These are phyloP conservation scores for Cylloceria caligata DNA, from an alignment of 2,888 invertebrate species.

Conservation along the genomic window DNA sequence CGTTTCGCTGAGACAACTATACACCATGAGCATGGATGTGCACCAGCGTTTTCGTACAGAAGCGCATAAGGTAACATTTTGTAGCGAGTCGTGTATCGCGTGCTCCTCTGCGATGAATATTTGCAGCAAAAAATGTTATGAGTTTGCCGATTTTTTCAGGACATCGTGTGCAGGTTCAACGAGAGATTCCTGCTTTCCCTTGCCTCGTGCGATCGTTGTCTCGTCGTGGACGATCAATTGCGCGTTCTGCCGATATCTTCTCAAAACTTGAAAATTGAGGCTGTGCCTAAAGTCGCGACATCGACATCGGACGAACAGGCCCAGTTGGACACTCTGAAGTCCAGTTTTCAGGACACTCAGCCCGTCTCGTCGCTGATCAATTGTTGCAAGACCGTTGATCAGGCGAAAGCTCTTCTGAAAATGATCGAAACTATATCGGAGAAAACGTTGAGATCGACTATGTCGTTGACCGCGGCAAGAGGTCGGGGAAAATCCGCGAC, in stretches of 20 bases:
- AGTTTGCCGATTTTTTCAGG: constrained; percentile 77
- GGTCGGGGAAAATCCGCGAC: constrained; percentile 99
- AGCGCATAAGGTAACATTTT: constrained; percentile 88
- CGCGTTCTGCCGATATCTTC: constrained; percentile 97
- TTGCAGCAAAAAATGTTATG: background rate
- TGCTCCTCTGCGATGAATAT: too few relatives aligned
- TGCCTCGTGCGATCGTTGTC: constrained; percentile 93
- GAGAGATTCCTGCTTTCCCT: constrained; percentile 97
- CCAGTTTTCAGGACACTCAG: constrained; percentile 94
- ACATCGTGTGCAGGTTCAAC: constrained; percentile 97
- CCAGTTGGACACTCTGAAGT: constrained; percentile 91
- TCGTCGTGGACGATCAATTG: constrained; percentile 97
- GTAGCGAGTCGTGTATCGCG: too few relatives aligned
- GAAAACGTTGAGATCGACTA: constrained; percentile 94
- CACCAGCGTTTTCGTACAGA: constrained; percentile 98
- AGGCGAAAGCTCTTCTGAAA: constrained; percentile 95
- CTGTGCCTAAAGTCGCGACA: constrained; percentile 87
- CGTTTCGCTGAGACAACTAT: constrained; percentile 96
- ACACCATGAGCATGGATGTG: constrained; percentile 99
- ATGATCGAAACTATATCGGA: constrained; percentile 98
- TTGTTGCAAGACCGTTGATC: constrained; percentile 96
- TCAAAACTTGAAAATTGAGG: constrained; percentile 92
- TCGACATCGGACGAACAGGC: constrained; percentile 85
- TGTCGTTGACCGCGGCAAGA: constrained; percentile 97
- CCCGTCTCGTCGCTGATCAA: constrained; percentile 95